Conservation (phyloP, 2,797 vertebrate species). For the Gymnoscopelus braueri region DNA sequence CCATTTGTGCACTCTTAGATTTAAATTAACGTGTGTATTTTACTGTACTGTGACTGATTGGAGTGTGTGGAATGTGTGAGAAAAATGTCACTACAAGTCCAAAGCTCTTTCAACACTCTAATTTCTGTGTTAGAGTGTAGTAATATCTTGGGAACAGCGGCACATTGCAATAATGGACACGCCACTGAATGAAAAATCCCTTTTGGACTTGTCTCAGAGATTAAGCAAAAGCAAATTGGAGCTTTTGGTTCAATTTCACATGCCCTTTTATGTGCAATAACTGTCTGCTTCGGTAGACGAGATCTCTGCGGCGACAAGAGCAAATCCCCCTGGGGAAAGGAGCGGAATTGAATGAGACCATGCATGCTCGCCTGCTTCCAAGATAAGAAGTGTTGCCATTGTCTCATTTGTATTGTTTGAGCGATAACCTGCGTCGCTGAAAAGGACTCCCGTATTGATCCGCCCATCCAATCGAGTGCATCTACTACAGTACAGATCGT, state of each 20-base stretch:
- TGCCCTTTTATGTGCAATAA: constrained; percentile 4
- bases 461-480: constrained; percentile 56
- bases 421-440: constrained; percentile 36
- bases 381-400: constrained; percentile 12
- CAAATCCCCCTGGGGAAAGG: constrained; percentile 9
- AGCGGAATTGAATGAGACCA: constrained; percentile 13
- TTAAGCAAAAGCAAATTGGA: constrained; percentile 1
- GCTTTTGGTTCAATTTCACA: neutral
- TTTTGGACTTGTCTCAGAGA: neutral
- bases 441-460: constrained; percentile 54
- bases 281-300: neutral
- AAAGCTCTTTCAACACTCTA: neutral
- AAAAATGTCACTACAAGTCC: neutral
- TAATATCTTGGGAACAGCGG: neutral
- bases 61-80: neutral
- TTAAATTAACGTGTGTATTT: too few species aligned
- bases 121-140: neutral
- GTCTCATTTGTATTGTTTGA: constrained; percentile 46
- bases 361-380: neutral
- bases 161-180: neutral
- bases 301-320: constrained; percentile 6
- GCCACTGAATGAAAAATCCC: constrained; percentile 2
- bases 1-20: too few species aligned
- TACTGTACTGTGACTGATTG: neutral
- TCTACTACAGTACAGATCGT: constrained; percentile 46